Evolutionary conservation across 1,140 invertebrate genomes (phyloP).

Genomic region (Pinna nobilis): DNA sequence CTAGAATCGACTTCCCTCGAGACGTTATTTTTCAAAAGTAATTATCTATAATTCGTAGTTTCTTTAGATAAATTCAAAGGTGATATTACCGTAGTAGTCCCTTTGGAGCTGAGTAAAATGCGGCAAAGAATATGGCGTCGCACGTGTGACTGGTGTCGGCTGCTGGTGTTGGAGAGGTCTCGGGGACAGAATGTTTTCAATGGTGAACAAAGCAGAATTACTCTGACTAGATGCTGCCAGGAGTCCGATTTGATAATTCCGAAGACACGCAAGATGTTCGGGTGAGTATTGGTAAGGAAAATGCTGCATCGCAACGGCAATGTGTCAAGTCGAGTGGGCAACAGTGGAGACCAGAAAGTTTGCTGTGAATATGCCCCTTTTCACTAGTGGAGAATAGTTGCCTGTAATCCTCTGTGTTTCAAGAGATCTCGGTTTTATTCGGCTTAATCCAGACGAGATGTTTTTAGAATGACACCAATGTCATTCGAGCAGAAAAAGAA

Average conservation of each 20-base stretch:
- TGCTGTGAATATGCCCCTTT: neutral
- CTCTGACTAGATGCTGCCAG: slow-evolving; percentile 27
- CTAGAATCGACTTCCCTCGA: neutral
- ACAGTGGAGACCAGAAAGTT: neutral
- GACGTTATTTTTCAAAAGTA: neutral
- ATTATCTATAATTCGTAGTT: no score
- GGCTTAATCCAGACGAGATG: slow-evolving; percentile 6
- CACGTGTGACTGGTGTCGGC: slow-evolving; percentile 18
- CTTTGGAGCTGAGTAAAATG: slow-evolving; percentile 37
- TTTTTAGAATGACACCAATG: slow-evolving; percentile 11
- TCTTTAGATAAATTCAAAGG: no score
- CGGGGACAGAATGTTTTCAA: slow-evolving; percentile 47
- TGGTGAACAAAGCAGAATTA: slow-evolving; percentile 42
- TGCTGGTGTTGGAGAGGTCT: slow-evolving; percentile 32
- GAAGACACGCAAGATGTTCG: slow-evolving; percentile 38
- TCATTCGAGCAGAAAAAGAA: no score
- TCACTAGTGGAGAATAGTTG: neutral
- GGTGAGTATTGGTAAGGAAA: slow-evolving; percentile 42
- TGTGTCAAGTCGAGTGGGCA: neutral
- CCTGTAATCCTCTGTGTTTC: slow-evolving; percentile 2
- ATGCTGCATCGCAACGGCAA: slow-evolving; percentile 30
- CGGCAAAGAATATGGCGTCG: slow-evolving; percentile 21
- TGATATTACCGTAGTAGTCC: slow-evolving; percentile 43
- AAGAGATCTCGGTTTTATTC: slow-evolving; percentile 7
- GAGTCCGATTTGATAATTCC: slow-evolving; percentile 44